Percentiles rank a stretch among this genome's conserved stretches.
Evolutionary conservation across 2,888 invertebrate genomes (phyloP).

Genomic region (Augochlorella aurata): DNA sequence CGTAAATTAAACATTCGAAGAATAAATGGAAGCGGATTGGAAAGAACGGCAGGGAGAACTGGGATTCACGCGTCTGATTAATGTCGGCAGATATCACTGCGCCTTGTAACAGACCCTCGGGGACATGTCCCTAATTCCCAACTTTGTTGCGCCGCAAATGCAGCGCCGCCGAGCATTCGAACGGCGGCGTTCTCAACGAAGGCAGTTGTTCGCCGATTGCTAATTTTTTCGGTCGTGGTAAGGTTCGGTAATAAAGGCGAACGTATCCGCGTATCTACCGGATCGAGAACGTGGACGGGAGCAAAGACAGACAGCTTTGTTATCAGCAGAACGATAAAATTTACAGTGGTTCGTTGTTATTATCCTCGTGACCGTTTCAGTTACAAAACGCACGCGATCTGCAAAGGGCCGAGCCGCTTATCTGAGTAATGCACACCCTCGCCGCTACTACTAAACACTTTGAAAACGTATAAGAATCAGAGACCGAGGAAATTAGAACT

Average conservation of each 20-base stretch:
- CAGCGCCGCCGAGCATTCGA: conserved; percentile 4
- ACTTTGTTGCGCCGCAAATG: conserved; percentile 6
- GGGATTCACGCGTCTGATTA: conserved; percentile 46
- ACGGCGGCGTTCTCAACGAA: not conserved
- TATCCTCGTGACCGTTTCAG: conserved; percentile 18
- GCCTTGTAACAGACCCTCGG: not conserved
- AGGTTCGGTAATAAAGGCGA: conserved; percentile 13
- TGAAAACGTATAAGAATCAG: conserved; percentile 6
- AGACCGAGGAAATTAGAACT: conserved; percentile 13
- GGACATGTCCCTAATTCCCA: conserved; percentile 12
- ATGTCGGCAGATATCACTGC: conserved; percentile 52
- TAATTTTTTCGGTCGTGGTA: conserved; percentile 31
- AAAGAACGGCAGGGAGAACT: conserved; percentile 14
- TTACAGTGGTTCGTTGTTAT: conserved; percentile 21
- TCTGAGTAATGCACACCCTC: conserved; percentile 6
- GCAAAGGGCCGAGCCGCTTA: conserved; percentile 7
- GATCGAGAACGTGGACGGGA: not conserved
- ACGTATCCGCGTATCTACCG: conserved; percentile 1
- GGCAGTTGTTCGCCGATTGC: not conserved
- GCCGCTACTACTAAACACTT: not conserved
- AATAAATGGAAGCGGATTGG: conserved; percentile 45
- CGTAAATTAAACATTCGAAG: conserved; percentile 37
- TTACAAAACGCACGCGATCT: conserved; percentile 30
- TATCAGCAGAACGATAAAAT: conserved; percentile 32
- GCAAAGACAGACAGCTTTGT: conserved; percentile 27